Base-by-base conservation (phyloP, 92 coral and sea anemone genomes). In the Phenganax subtilis region DNA sequence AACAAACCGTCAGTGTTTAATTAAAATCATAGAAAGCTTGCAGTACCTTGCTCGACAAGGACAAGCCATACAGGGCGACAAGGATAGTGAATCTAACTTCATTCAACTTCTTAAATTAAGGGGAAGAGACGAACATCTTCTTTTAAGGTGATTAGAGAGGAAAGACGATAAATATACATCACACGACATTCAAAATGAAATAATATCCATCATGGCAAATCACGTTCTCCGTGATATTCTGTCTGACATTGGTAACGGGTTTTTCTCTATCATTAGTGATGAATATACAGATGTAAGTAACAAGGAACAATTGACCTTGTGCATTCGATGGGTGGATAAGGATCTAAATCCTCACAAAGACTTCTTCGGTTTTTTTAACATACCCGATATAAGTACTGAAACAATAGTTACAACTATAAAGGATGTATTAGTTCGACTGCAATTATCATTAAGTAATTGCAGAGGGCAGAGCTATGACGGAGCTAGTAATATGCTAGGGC, bases 401-500 rank as follows among this genome's bases (percentile, higher is more conserved):
- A 62, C 82, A 12, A 77, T 77, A 3, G 71, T 62, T 28, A 9
- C 71, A 77, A 65, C 75, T 61, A 87, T 90, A 14, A 87, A 87
- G 77, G 87, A 75, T 67, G 70, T 62, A 65, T 75, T 87, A 37
- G 30, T 76, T 7, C 80, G 84, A 84, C 84, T 87, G 55, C 65
- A 77, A 17, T 77, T 90, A 57, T 85, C 90, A 83, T 81, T 87
- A 56, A 52, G 69, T 60, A 69, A 84, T 62, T 85, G 86, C 52
- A 85, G 90, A 67, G 89, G 93, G 51, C 90, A 90, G 63, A 87
- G 93, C 72, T 87, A 83, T 53, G 93, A 85, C 64, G 90, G 89
- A 28, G 90, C 89, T 60, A 90, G 93, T 59, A 85, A 87, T 78
- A 90, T 90, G 93, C 89, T 85, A 82, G 90, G 93, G 52, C 81